These are phyloP conservation scores for Aramus guarauna DNA, from an alignment of 2,113 vertebrate genomes.

Conservation along the genomic window DNA sequence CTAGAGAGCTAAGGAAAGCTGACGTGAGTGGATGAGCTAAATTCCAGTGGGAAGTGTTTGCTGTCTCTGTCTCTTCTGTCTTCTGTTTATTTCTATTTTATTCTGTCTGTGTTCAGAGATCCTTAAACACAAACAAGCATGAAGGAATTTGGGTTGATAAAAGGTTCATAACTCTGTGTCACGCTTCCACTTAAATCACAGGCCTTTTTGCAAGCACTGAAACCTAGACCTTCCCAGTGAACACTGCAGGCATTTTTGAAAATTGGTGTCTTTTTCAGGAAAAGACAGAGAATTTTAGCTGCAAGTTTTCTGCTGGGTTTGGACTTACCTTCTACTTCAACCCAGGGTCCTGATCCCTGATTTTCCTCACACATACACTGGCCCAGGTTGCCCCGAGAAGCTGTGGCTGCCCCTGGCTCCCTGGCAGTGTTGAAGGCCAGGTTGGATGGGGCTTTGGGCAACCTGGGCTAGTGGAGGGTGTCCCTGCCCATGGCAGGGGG, in stretches of 20 bases:
- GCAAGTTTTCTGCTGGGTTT: neutral
- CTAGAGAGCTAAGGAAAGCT: neutral
- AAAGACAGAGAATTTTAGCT: neutral
- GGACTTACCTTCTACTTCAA: neutral
- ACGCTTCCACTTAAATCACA: neutral
- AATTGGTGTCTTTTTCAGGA: neutral
- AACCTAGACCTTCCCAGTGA: neutral
- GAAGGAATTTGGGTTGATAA: neutral
- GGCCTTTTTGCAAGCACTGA: neutral
- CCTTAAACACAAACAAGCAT: neutral
- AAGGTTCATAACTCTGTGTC: neutral
- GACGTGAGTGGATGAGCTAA: neutral
- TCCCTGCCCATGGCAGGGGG: neutral
- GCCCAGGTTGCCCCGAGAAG: neutral
- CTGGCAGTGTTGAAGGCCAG: neutral
- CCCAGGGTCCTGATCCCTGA: neutral
- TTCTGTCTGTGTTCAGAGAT: neutral
- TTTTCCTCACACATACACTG: neutral
- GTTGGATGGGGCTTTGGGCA: neutral
- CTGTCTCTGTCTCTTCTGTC: neutral
- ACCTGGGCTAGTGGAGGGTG: fast-evolving
- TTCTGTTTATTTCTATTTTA: neutral
- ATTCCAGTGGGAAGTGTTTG: neutral
- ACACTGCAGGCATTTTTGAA: neutral
- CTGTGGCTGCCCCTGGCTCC: neutral